phyloP scores from a whole-genome alignment of 2,113 vertebrate genomes.

The Manacus vitellinus region DNA sequence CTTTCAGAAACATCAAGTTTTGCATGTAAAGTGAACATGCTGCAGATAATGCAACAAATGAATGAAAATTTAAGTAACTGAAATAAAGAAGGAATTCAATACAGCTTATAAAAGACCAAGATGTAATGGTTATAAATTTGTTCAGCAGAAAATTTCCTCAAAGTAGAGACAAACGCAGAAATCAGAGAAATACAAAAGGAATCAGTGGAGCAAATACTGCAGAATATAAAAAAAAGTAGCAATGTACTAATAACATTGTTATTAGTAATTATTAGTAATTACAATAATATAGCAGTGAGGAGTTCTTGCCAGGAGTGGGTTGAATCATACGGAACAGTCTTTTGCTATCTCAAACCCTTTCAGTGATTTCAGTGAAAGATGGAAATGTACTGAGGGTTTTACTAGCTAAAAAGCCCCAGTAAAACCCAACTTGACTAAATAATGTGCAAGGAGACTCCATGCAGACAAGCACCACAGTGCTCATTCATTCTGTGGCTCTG shows the following conservation, averaged over 20 bases:
- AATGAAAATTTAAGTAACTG: neutral
- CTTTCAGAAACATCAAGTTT: neutral
- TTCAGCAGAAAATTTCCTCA: neutral
- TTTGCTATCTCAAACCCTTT: neutral
- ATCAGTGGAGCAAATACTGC: neutral
- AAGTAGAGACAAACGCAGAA: neutral
- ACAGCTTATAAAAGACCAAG: neutral
- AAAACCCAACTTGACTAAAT: neutral
- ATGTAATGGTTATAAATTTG: neutral
- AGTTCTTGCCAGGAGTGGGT: neutral
- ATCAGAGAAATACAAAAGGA: neutral
- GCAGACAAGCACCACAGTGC: neutral
- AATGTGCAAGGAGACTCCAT: neutral
- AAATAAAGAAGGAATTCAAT: neutral
- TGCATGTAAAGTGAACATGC: neutral
- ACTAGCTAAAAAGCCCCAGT: neutral
- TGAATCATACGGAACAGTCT: fast-evolving
- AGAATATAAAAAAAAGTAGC: neutral
- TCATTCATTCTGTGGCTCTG: fast-evolving
- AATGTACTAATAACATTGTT: neutral
- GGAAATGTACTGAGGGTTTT: neutral
- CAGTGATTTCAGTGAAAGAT: neutral
- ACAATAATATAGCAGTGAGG: neutral
- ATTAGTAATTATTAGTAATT: neutral
- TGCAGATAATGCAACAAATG: neutral